Evolutionary conservation across 2,888 invertebrate genomes (phyloP).

Genomic region (Drosophila pseudotalamancana): DNA sequence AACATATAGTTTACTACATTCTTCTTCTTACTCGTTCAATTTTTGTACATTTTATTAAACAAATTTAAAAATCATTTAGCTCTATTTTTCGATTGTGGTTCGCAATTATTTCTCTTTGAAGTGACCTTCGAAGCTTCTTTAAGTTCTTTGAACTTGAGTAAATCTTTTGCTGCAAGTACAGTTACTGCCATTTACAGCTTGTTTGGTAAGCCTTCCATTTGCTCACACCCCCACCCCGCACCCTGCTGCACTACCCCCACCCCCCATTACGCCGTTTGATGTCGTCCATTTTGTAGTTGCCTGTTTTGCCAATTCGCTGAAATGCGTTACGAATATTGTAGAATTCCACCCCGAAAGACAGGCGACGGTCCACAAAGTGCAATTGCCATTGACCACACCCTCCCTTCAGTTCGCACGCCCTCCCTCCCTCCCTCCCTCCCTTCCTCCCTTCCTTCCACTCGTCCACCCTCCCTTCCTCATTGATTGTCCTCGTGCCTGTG

Average conservation of each 20-base stretch:
- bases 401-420: slow-evolving; percentile 34
- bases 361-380: slow-evolving; percentile 25
- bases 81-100: no score
- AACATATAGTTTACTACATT: no score
- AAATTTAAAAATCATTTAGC: no score
- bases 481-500: slow-evolving; percentile 1
- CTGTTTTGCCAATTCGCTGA: slow-evolving; percentile 34
- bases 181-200: not conserved
- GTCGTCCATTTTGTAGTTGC: slow-evolving; percentile 45
- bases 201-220: not conserved
- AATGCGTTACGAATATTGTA: slow-evolving; percentile 43
- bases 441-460: not conserved
- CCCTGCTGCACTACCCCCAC: not conserved
- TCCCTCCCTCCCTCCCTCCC: slow-evolving; percentile 1
- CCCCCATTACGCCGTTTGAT: slow-evolving; percentile 13
- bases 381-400: slow-evolving; percentile 62
- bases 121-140: no score
- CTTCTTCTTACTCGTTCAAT: no score
- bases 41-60: no score
- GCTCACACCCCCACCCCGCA: slow-evolving; percentile 1
- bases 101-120: no score
- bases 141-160: not conserved
- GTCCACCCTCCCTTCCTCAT: not conserved
- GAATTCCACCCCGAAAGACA: slow-evolving; percentile 52
- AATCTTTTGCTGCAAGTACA: slow-evolving; percentile 1